Evolutionary conservation across 2,888 invertebrate genomes (phyloP).

Genomic region (Acanthosepion lycidas): DNA sequence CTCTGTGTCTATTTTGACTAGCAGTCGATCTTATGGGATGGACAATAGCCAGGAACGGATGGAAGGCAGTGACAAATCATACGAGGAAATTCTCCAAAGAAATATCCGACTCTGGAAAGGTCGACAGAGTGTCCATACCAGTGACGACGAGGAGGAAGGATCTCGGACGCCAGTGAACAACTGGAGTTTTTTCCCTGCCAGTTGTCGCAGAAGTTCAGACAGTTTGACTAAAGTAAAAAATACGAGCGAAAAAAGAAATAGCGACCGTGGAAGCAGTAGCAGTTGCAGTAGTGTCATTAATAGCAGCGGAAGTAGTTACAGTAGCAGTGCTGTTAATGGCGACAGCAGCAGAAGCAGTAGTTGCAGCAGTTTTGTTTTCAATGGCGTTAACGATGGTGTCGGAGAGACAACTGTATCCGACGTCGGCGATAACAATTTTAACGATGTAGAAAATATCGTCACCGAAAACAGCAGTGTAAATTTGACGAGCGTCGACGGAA

Average conservation of each 20-base stretch:
- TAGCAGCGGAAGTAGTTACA: neutral
- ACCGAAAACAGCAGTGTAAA: neutral
- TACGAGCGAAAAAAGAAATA: neutral
- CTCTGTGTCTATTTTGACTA: slow-evolving; percentile 15
- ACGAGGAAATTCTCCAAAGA: slow-evolving; percentile 39
- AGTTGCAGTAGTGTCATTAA: neutral
- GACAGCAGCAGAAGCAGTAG: neutral
- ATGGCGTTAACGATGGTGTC: neutral
- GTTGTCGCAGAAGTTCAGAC: too few species aligned
- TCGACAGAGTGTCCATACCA: neutral
- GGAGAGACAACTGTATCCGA: neutral
- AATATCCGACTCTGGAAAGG: slow-evolving; percentile 40
- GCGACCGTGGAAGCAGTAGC: neutral
- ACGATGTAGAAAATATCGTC: neutral
- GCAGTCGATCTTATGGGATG: neutral
- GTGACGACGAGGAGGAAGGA: neutral
- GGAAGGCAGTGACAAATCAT: neutral
- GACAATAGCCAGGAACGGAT: neutral
- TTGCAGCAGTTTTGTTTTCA: neutral
- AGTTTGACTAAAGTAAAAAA: neutral
- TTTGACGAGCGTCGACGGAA: neutral
- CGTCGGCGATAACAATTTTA: neutral
- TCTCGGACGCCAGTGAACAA: neutral
- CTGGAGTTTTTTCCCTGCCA: neutral
- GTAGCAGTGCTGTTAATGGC: neutral